These are phyloP conservation scores for Tipula lateralis DNA, from an alignment of 2,888 invertebrate genomes.

Conservation along the genomic window DNA sequence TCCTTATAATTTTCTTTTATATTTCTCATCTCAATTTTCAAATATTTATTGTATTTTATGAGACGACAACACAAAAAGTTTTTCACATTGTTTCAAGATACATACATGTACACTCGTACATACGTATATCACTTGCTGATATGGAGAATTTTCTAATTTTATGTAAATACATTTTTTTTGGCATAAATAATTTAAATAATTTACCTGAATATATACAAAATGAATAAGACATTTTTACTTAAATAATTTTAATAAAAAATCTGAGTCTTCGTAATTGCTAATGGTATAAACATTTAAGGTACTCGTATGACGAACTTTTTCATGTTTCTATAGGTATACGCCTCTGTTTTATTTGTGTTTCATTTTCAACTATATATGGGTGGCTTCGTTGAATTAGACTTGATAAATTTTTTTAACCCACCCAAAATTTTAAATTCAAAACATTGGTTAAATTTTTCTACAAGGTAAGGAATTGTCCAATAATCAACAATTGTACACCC, in stretches of 20 bases:
- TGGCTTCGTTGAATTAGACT: not conserved
- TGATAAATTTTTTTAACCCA: not conserved
- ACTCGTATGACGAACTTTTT: not conserved
- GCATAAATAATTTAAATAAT: not conserved
- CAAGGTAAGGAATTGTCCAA: no score
- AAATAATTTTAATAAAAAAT: not conserved
- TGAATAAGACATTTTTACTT: not conserved
- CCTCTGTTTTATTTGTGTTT: not conserved
- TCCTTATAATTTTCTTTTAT: not conserved
- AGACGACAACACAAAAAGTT: not conserved
- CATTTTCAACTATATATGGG: not conserved
- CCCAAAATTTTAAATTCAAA: not conserved
- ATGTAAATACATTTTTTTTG: not conserved
- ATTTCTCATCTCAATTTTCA: not conserved
- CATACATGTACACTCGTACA: not conserved
- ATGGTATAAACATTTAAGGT: not conserved
- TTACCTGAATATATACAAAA: not conserved
- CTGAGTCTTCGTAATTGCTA: not conserved
- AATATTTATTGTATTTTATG: not conserved
- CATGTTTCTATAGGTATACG: not conserved
- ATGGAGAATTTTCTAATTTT: not conserved
- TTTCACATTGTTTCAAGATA: not conserved
- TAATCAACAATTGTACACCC: no score
- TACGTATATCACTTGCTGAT: not conserved
- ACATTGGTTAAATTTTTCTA: no score